A percentile compares a stretch with the other conserved stretches of the same genome.
These are phyloP conservation scores for Cricetomys ansorgei DNA, from an alignment of 2,113 vertebrate species.

Conservation along the genomic window DNA sequence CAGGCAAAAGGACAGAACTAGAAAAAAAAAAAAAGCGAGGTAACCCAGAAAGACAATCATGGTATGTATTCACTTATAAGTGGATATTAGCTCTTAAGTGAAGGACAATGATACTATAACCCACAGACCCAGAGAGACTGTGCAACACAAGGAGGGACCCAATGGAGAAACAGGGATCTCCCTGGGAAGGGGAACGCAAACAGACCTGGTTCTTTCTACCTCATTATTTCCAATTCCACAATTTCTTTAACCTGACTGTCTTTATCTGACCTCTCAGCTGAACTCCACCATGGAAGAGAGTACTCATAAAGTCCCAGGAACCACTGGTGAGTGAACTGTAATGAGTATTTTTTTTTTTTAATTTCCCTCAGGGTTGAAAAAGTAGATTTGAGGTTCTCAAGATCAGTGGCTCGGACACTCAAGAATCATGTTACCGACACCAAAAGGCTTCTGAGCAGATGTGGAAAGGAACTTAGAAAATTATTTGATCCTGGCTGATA, in stretches of 20 bases:
- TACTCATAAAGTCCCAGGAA: neutral
- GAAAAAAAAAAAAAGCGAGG: too few species aligned
- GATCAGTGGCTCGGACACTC: constrained; percentile 13
- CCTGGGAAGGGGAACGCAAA: too few species aligned
- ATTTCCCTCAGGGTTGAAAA: constrained; percentile 63
- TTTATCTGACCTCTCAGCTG: constrained; percentile 42
- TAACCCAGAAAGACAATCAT: too few species aligned
- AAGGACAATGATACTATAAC: too few species aligned
- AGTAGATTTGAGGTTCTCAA: constrained; percentile 37
- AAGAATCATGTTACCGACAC: constrained; percentile 8
- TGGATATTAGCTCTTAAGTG: too few species aligned
- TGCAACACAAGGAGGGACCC: too few species aligned
- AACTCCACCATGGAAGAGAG: constrained; percentile 46
- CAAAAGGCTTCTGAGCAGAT: constrained; percentile 26
- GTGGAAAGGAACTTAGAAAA: constrained; percentile 49
- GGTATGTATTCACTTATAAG: too few species aligned
- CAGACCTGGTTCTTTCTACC: neutral
- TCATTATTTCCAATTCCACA: neutral
- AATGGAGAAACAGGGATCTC: too few species aligned
- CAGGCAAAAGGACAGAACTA: too few species aligned
- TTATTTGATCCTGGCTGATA: constrained; percentile 68
- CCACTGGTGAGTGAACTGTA: neutral
- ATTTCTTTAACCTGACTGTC: neutral
- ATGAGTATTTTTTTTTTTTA: constrained; percentile 59
- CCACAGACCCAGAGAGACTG: too few species aligned